Percentiles rank a stretch among this genome's conserved stretches.
Evolutionary conservation across 2,113 vertebrate species (phyloP).

Genomic region (Pseudopipra pipra): DNA sequence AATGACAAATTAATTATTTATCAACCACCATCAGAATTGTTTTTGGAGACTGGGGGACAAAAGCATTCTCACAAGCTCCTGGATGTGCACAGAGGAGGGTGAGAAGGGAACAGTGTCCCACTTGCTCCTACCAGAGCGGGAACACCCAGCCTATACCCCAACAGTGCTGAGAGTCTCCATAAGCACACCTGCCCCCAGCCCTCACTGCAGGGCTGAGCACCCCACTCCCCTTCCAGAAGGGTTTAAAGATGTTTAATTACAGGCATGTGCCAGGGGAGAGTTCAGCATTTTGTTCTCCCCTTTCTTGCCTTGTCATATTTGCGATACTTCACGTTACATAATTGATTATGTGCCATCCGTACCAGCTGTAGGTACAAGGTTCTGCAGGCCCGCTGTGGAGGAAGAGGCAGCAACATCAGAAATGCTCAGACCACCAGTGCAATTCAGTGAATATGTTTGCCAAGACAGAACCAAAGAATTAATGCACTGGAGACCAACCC

Average conservation of each 20-base stretch:
- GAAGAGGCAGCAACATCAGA: neutral
- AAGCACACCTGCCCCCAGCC: fast-evolving
- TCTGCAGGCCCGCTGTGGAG: neutral
- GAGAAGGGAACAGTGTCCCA: neutral
- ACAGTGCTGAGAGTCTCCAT: neutral
- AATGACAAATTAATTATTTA: neutral
- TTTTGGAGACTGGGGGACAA: neutral
- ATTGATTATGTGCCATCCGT: neutral
- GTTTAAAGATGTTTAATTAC: neutral
- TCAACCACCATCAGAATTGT: neutral
- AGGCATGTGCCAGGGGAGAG: neutral
- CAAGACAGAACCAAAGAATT: neutral
- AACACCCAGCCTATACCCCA: neutral
- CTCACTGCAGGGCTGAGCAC: neutral
- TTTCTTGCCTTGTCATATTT: neutral
- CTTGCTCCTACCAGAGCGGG: neutral
- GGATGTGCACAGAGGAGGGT: fast-evolving
- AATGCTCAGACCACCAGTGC: neutral
- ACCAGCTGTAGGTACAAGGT: neutral
- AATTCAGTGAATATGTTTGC: neutral
- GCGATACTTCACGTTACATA: neutral
- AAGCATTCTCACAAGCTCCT: neutral
- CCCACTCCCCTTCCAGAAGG: neutral
- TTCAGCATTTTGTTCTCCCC: neutral
- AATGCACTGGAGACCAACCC: neutral